Evolutionary conservation across 2,888 invertebrate genomes (phyloP).

Genomic region (Marronus borbonicus): DNA sequence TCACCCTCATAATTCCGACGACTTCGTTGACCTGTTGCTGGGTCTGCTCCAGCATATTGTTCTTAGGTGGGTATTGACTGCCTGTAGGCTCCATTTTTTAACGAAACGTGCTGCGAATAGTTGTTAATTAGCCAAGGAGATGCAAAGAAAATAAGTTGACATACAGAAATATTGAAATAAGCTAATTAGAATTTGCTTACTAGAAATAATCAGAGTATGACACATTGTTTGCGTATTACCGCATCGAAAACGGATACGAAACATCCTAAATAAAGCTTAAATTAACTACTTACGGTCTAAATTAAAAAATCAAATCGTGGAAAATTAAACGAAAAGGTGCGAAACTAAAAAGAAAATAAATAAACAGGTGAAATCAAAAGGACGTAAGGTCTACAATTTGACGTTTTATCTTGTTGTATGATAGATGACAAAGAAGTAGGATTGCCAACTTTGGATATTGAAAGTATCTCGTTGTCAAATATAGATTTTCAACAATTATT

Average conservation of each 20-base stretch:
- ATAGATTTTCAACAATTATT: too few species aligned
- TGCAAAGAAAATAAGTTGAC: not conserved
- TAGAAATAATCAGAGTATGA: constrained; percentile 26
- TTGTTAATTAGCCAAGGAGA: not conserved
- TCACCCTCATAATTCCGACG: constrained; percentile 95
- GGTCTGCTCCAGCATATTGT: constrained; percentile 65
- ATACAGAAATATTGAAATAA: not conserved
- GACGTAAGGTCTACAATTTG: constrained; percentile 5
- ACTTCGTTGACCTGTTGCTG: constrained; percentile 76
- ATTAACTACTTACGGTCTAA: constrained; percentile 30
- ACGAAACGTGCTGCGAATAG: not conserved
- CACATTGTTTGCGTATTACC: constrained; percentile 16
- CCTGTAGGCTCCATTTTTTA: constrained; percentile 48
- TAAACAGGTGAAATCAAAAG: constrained; percentile 5
- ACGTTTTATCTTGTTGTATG: constrained; percentile 21
- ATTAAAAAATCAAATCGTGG: not conserved
- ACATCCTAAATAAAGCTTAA: not conserved
- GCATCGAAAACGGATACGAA: not conserved
- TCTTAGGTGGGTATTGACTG: constrained; percentile 38
- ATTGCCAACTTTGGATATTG: not conserved
- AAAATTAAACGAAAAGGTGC: not conserved
- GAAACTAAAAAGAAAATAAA: constrained; percentile 32
- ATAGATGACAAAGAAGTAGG: not conserved
- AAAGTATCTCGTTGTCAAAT: too few species aligned
- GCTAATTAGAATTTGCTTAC: not conserved